Evolutionary conservation across 2,797 vertebrate genomes (phyloP), one percentile per base, ranked within the genome.

Genomic region (Urosaurus nigricauda): DNA sequence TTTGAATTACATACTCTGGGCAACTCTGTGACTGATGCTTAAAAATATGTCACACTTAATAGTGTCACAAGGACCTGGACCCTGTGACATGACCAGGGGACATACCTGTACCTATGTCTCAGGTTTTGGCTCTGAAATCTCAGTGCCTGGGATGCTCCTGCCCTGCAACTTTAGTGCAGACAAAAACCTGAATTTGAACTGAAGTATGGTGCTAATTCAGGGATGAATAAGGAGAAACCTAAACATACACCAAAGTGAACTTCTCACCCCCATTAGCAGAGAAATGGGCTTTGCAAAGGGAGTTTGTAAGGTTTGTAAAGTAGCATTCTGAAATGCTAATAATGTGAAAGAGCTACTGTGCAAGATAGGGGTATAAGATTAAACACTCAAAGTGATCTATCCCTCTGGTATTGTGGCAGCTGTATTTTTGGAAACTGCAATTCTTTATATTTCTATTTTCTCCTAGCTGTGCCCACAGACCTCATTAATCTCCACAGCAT

Each of bases 401-500:
- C 94, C 96, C 94, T 90, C 68, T 88, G 94, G 95, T 93, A 95
- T 94, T 87, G 37, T 94, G 94, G 93, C 93, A 89, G 92, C 88
- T 95, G 83, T 96, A 96, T 96, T 97, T 97, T 96, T 96, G 96
- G 97, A 97, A 97, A 96, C 91, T 77, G 93, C 56, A 32, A 90
- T 94, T 94, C 95, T 96, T 93, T 77, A 94, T 92, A 92, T 93
- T 92, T 95, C 94, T 96, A 80, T 97, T 97, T 96, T 97, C 96
- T 97, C 95, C 92, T 95, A 94, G 90, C 92, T 96, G 90, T 95
- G 93, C 63, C 89, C 95, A 94, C 87, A 88, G 95, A 96, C 93
- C 96, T 97, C 96, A 96, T 97, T 97, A 97, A 96, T 97, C 96
- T 97, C 95, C 90, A 91, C 78, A 93, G 95, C 90, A 96, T 97